Percentiles rank a stretch among this genome's conserved stretches.
phyloP scores from a whole-genome alignment of 2,888 invertebrate species.

The Acanthosepion lycidas region DNA sequence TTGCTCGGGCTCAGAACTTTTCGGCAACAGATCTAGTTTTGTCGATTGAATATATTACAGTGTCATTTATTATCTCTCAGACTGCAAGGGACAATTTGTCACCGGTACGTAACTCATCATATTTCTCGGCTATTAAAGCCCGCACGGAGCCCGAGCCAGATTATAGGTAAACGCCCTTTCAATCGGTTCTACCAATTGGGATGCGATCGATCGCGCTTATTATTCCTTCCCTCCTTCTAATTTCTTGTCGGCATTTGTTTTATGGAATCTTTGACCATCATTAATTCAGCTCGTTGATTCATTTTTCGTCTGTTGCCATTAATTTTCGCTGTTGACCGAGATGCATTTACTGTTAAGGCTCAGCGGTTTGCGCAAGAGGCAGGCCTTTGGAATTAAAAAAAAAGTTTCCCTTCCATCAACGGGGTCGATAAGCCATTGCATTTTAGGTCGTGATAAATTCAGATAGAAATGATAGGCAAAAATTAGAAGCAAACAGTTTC shows the following conservation, averaged over 20 bases:
- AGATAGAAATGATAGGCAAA: too few species aligned
- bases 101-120: neutral
- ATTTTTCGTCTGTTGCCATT: neutral
- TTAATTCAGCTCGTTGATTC: neutral
- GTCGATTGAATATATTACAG: neutral
- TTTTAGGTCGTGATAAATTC: too few species aligned
- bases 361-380: neutral
- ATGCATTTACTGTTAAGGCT: neutral
- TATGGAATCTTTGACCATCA: neutral
- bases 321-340: neutral
- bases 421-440: too few species aligned
- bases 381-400: neutral
- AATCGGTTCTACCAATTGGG: neutral
- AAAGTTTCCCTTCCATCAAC: too few species aligned
- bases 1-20: too few species aligned
- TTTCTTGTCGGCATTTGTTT: neutral
- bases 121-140: neutral
- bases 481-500: too few species aligned
- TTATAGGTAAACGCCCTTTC: conserved; percentile 9
- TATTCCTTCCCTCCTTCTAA: neutral
- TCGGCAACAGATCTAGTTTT: neutral
- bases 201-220: neutral
- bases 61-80: neutral
- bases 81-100: neutral
- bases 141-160: neutral